Percentiles rank a stretch among this genome's conserved stretches.
Evolutionary conservation across 2,113 vertebrate genomes (phyloP).

Genomic region (Elachura formosa): DNA sequence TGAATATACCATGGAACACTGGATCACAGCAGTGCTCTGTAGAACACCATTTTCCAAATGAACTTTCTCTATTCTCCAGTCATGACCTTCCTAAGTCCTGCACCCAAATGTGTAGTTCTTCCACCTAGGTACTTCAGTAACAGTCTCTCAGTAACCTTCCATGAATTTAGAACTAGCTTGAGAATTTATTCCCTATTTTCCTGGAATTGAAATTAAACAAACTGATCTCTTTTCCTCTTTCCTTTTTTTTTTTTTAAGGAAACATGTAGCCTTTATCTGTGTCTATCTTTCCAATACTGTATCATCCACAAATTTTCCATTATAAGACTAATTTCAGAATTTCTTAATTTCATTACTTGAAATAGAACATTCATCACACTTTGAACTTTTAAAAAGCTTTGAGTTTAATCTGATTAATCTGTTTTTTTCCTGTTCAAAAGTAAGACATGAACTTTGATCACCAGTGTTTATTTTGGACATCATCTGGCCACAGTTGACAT

Average conservation of each 20-base stretch:
- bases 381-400: not conserved
- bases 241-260: not conserved
- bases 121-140: not conserved
- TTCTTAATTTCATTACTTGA: not conserved
- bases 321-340: not conserved
- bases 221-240: not conserved
- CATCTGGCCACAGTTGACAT: not conserved
- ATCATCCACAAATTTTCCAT: not conserved
- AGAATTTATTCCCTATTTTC: not conserved
- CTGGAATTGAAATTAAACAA: not conserved
- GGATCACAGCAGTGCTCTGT: not conserved
- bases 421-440: not conserved
- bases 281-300: not conserved
- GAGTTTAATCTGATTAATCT: not conserved
- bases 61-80: not conserved
- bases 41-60: not conserved
- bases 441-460: not conserved
- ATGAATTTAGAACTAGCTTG: not conserved
- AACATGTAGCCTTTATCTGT: fast-evolving
- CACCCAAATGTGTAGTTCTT: not conserved
- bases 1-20: not conserved
- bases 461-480: not conserved
- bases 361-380: not conserved
- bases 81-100: not conserved
- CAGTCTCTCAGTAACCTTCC: not conserved